These are phyloP conservation scores for Sternotherus odoratus DNA, from an alignment of 2,797 vertebrate genomes.

Conservation along the genomic window DNA sequence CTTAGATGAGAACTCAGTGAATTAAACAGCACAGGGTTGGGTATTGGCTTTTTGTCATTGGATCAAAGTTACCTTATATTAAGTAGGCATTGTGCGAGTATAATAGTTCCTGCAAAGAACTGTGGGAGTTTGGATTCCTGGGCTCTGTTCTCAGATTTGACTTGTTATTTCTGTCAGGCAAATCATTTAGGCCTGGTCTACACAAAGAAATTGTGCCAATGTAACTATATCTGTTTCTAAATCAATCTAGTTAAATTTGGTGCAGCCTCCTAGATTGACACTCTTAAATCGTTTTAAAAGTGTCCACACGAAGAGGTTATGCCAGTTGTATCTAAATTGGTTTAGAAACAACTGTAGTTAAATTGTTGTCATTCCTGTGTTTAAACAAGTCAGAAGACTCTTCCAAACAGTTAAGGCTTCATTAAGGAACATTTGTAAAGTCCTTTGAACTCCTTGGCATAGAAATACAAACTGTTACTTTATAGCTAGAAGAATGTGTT, in stretches of 20 bases:
- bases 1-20: not conserved
- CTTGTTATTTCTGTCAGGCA: constrained; percentile 5
- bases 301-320: not conserved
- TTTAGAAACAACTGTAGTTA: not conserved
- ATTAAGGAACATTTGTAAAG: not conserved
- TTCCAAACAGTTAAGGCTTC: not conserved
- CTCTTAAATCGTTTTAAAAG: not conserved
- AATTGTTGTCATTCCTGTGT: not conserved
- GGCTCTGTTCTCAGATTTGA: not conserved
- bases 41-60: too few species aligned
- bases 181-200: not conserved
- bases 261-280: not conserved
- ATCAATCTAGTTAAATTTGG: not conserved
- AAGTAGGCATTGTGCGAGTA: not conserved
- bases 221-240: not conserved
- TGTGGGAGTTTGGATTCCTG: not conserved
- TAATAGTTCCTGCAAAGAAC: not conserved
- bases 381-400: constrained; percentile 2
- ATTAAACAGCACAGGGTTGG: too few species aligned
- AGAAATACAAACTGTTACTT: not conserved
- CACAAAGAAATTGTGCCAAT: not conserved
- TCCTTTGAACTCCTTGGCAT: not conserved
- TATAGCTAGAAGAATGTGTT: not conserved
- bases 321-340: not conserved
- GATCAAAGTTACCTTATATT: too few species aligned